Percentiles rank a stretch among this genome's conserved stretches.
Evolutionary conservation across 2,113 vertebrate species (phyloP).

Genomic region (Drymodes brunneopygia): DNA sequence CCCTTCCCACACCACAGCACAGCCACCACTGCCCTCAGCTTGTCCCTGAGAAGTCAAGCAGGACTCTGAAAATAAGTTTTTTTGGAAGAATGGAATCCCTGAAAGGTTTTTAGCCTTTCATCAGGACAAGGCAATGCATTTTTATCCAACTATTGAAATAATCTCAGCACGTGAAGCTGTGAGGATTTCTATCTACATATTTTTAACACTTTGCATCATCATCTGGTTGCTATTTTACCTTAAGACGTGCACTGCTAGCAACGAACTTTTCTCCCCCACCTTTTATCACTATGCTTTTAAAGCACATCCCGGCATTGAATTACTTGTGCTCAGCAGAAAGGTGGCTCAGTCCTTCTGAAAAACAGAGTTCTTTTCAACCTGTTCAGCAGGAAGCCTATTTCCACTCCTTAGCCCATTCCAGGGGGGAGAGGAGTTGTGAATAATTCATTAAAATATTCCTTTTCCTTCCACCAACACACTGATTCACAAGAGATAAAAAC

Average conservation of each 20-base stretch:
- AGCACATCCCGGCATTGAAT: not conserved
- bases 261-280: not conserved
- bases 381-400: constrained; percentile 47
- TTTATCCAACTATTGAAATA: not conserved
- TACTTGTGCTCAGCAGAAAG: constrained; percentile 47
- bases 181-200: not conserved
- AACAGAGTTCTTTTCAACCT: constrained; percentile 41
- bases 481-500: not conserved
- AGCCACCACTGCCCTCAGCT: not conserved
- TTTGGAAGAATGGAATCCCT: not conserved
- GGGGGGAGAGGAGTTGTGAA: not conserved
- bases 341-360: constrained; percentile 23
- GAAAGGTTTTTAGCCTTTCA: not conserved
- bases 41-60: not conserved
- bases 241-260: not conserved
- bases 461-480: constrained; percentile 25
- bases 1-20: not conserved
- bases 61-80: not conserved
- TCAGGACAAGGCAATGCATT: not conserved
- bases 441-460: constrained; percentile 56
- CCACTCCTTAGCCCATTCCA: constrained; percentile 3
- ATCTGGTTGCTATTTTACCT: not conserved
- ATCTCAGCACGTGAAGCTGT: not conserved
- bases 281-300: not conserved
- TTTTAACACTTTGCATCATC: not conserved